Base-by-base conservation (phyloP, 2,888 invertebrate genomes). In the Hypomecis punctinalis region DNA sequence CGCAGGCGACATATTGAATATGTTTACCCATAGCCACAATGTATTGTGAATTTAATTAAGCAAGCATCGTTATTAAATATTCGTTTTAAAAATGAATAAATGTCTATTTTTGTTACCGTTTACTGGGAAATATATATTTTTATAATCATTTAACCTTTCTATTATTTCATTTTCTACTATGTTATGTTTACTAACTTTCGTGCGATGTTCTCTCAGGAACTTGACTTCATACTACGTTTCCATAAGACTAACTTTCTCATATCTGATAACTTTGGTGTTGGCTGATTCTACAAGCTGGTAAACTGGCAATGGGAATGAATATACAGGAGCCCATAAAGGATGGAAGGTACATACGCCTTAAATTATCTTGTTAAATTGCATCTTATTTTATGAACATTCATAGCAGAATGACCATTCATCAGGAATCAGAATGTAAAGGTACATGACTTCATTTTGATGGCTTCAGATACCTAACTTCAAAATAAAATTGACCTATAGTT, bases 101-200 rank as follows among this genome's bases (percentile, higher is more conserved):
- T 70, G 73, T 75, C 76, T 84, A 83, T 83, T 84, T 84, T 84
- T 83, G 79, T 82, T 81, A 70, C 71, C 73, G 75, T 79, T 81
- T 73, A 67, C 57, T 75, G 58, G 60, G 61, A 69, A 77, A 79
- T 80, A 82, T 77, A 80, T 70, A 70, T 73, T 71, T 75, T 77
- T 73, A 66, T 66, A 66, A 64, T 65, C 59, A 55, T 68, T 63
- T 45, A 61, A 71, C 56, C 39, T 73, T 69, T 72, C 70, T 75
- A 47, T 69, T 68, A 60, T 63, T 68, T 69, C 42, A 53, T 33
- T 56, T 56, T n/a, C 9, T 49, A 59, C 10, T 60, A 49, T 61
- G 46, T 45, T 42, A 49, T 42, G 46, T 23, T 23, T 23, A 45
- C 53, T 53, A 51, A 57, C 58, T 53, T 52, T 13, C 59, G 42